Percentiles rank a stretch among this genome's conserved stretches.
phyloP scores from a whole-genome alignment of 2,888 invertebrate species.

The Siphlonurus alternatus region DNA sequence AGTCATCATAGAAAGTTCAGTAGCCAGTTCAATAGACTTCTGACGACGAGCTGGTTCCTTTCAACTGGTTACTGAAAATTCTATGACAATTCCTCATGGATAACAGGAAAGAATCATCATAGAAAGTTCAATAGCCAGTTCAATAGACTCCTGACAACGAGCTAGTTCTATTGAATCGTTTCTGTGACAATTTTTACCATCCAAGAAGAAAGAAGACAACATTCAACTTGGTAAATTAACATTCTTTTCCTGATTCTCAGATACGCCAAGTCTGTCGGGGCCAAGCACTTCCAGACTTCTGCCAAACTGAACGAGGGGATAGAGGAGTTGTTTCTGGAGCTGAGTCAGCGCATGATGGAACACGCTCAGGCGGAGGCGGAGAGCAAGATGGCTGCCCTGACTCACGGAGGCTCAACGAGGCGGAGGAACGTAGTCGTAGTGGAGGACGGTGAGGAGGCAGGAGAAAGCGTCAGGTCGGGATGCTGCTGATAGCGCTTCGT shows the following conservation, averaged over 20 bases:
- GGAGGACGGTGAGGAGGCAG: conserved; percentile 15
- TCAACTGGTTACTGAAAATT: no score
- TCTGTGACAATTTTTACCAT: neutral
- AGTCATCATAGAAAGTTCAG: no score
- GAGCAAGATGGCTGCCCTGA: conserved; percentile 16
- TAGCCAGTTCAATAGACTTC: no score
- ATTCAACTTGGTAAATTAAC: neutral
- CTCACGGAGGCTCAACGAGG: conserved; percentile 6
- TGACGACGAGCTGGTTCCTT: no score
- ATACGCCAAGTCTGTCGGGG: conserved; percentile 80
- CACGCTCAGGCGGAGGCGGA: conserved; percentile 22
- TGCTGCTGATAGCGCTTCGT: conserved; percentile 4
- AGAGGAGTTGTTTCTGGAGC: conserved; percentile 73
- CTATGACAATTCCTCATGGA: no score
- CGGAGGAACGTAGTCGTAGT: conserved; percentile 18
- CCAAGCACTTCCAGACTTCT: conserved; percentile 82
- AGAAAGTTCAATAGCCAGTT: no score
- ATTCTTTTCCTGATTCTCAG: no score
- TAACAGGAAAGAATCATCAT: no score
- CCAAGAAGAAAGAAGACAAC: neutral
- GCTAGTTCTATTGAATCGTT: neutral
- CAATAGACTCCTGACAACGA: neutral
- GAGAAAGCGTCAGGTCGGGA: conserved; percentile 3
- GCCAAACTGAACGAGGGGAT: conserved; percentile 85
- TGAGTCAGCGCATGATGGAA: conserved; percentile 59